Base-by-base conservation (phyloP, 2,113 vertebrate genomes). In the Tachuris rubrigastra region DNA sequence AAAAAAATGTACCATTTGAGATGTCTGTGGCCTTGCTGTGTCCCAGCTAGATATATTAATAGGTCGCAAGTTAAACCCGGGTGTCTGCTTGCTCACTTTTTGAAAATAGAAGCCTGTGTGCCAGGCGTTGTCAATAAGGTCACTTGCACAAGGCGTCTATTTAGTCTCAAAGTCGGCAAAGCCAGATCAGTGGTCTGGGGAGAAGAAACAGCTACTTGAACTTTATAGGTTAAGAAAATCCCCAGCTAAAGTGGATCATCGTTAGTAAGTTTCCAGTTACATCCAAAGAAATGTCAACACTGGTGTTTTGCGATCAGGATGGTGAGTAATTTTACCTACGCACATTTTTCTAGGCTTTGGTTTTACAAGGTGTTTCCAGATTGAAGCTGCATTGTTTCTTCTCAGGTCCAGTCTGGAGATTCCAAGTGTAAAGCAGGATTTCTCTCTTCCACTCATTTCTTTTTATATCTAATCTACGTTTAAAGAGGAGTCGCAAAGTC, bases 181-280 rank as follows among this genome's bases (percentile, higher is more conserved):
- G 85, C 87, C 92, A 91, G 81, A 63, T 68, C 90, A 93, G 85
- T 84, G 94, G 93, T 96, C 90, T 91, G 78, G 59, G 67, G 46
- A 94, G 87, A 96, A 96, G 85, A 97, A 97, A 95, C 72, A 94
- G 67, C 93, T 96, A 85, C 91, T 97, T 97, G 87, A 97, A 90
- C 91, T 94, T 96, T 93, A 95, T 96, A 97, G 95, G 96, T 97
- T 95, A 96, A 96, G 92, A 96, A 97, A 97, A 97, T 88, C 87
- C 78, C 82, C 59, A 49, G 68, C 75, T 96, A 88, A 96, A 96
- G 87, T 93, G 92, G 92, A 84, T 96, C 94, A 59, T 71, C 30
- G 2, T 88, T 93, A 81, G 37, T 80, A 78, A 87, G 75, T 95
- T 94, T 96, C 95, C 93, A 96, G 42, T 96, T 91, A 94, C 94